Conservation (phyloP, 2,888 invertebrate species). For the Pterostichus niger region DNA sequence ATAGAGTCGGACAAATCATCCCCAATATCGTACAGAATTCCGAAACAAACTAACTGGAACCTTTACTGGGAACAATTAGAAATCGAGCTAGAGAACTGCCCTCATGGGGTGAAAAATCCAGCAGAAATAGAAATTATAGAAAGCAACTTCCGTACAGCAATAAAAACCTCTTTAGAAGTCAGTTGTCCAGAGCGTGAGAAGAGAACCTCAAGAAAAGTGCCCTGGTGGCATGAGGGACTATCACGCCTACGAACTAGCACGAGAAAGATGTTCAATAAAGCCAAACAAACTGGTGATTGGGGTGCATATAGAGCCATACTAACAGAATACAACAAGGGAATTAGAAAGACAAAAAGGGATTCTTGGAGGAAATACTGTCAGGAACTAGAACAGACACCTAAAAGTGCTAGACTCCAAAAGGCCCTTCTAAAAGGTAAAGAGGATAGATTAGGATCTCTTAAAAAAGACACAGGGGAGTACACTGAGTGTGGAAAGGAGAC, state of each 20-base stretch:
- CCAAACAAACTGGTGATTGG: background rate
- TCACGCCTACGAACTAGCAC: background rate
- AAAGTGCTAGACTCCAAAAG: too few relatives aligned
- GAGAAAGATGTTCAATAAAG: constrained; percentile 5
- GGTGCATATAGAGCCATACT: background rate
- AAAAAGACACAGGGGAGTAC: constrained; percentile 9
- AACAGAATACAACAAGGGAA: background rate
- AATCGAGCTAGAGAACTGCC: background rate
- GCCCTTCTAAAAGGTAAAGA: background rate
- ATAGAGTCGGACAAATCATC: too few relatives aligned
- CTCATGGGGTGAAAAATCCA: background rate
- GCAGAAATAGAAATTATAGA: background rate
- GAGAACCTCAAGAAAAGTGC: background rate
- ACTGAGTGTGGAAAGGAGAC: background rate
- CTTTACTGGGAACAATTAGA: too few relatives aligned
- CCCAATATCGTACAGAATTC: too few relatives aligned
- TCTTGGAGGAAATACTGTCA: constrained; percentile 20
- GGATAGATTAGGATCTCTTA: background rate
- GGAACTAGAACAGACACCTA: constrained; percentile 25
- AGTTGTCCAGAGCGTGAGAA: background rate
- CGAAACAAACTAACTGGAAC: too few relatives aligned
- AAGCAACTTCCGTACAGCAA: background rate
- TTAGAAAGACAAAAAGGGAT: background rate
- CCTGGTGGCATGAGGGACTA: constrained; percentile 4
- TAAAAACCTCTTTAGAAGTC: background rate